Evolutionary conservation across 2,888 invertebrate genomes (phyloP).

Genomic region (Sericinus montela): DNA sequence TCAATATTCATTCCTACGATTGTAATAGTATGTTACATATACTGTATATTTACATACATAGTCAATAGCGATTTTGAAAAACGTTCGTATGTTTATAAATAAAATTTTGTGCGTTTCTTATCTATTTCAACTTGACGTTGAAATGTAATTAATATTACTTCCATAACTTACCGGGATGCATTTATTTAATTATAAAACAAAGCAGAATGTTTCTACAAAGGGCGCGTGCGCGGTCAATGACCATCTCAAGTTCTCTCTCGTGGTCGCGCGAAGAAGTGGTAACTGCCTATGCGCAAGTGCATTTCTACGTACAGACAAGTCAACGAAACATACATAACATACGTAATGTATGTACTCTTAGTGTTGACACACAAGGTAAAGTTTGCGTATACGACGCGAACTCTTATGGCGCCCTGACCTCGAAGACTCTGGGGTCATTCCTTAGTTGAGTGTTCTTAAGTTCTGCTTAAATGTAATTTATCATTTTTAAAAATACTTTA

Average conservation of each 20-base stretch:
- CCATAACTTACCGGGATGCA: not conserved
- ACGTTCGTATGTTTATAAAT: no score
- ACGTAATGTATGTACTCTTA: no score
- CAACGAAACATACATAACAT: not conserved
- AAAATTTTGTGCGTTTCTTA: no score
- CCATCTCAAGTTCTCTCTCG: constrained; percentile 8
- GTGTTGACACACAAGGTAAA: constrained; percentile 10
- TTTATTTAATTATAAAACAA: constrained; percentile 1
- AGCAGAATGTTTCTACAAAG: constrained; percentile 23
- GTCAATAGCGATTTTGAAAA: no score
- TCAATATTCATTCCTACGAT: no score
- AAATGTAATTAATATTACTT: no score
- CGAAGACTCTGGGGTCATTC: not conserved
- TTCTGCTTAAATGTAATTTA: not conserved
- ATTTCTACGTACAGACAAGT: constrained; percentile 17
- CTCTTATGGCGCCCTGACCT: constrained; percentile 12
- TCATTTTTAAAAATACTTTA: no score
- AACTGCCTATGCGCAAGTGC: constrained; percentile 15
- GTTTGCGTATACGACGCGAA: constrained; percentile 15
- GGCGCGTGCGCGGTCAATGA: constrained; percentile 27
- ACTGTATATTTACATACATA: no score
- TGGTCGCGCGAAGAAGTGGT: constrained; percentile 14
- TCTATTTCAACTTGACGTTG: no score
- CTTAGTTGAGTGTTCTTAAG: not conserved
- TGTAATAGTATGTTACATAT: no score